These are phyloP conservation scores for Habropoda laboriosa DNA, from an alignment of 1,140 invertebrate genomes.

Conservation along the genomic window DNA sequence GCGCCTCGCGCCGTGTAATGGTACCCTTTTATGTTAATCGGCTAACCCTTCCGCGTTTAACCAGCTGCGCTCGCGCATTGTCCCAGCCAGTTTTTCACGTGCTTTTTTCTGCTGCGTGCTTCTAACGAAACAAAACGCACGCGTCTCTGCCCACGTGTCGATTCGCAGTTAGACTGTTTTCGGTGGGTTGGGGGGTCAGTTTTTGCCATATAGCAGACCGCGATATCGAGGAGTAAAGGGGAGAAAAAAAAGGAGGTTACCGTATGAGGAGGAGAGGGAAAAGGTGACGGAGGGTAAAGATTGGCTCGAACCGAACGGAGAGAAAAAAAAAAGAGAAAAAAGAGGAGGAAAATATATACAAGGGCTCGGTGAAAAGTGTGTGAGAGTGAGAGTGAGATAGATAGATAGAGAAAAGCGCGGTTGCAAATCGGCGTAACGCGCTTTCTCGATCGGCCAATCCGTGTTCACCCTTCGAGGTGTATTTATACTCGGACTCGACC, in stretches of 20 bases:
- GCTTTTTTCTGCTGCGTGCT: too few species aligned
- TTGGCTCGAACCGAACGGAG: constrained; percentile 12
- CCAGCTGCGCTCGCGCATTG: constrained; percentile 73
- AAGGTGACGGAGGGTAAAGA: background rate
- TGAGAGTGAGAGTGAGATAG: too few species aligned
- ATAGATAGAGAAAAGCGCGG: too few species aligned
- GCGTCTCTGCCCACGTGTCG: too few species aligned
- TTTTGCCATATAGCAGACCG: constrained; percentile 46
- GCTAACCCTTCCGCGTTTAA: constrained; percentile 77
- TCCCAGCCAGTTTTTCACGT: constrained; percentile 36
- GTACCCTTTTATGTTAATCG: constrained; percentile 77
- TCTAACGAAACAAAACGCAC: too few species aligned
- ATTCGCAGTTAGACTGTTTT: background rate
- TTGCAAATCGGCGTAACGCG: constrained; percentile 47
- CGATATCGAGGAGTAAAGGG: background rate
- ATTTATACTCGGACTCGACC: background rate
- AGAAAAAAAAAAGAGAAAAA: background rate
- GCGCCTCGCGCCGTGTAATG: constrained; percentile 70
- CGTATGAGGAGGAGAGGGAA: constrained; percentile 2
- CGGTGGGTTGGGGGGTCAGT: constrained; percentile 43
- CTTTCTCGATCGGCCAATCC: background rate
- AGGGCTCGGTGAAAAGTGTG: constrained; percentile 19
- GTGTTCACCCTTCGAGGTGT: background rate
- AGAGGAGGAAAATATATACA: background rate
- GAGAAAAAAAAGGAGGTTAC: constrained; percentile 37